Percentiles rank a stretch among this genome's conserved stretches.
Evolutionary conservation across 2,888 invertebrate species (phyloP).

Genomic region (Hypsopygia costalis): DNA sequence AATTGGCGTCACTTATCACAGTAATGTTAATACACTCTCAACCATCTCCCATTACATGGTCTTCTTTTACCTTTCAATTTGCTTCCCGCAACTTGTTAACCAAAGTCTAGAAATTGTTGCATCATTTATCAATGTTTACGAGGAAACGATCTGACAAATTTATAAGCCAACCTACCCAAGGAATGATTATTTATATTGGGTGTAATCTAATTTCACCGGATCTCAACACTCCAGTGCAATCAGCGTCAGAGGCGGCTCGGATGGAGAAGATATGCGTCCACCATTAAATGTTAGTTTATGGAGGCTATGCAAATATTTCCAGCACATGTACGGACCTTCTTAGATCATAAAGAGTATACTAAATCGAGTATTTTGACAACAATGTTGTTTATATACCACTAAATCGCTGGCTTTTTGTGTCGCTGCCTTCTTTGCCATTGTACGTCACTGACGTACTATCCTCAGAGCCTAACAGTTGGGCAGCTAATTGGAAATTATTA

Average conservation of each 20-base stretch:
- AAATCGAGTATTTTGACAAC: conserved; percentile 36
- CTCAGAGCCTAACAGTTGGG: conserved; percentile 33
- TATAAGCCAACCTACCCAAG: conserved; percentile 20
- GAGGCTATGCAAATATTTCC: conserved; percentile 34
- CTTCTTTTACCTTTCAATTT: conserved; percentile 31
- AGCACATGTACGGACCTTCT: conserved; percentile 28
- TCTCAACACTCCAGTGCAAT: conserved; percentile 29
- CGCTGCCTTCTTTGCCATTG: conserved; percentile 34
- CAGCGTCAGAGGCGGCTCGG: conserved; percentile 24
- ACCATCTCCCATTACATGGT: conserved; percentile 17
- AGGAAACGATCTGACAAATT: conserved; percentile 20
- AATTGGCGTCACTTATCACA: conserved; percentile 61
- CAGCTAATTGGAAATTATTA: conserved; percentile 70
- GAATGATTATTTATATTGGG: conserved; percentile 25
- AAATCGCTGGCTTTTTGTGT: conserved; percentile 46
- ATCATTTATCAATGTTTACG: conserved; percentile 15
- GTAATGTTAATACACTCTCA: conserved; percentile 43
- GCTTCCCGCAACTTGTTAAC: conserved; percentile 18
- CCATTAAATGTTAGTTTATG: conserved; percentile 38
- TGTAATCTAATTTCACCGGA: conserved; percentile 29
- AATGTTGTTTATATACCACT: conserved; percentile 42
- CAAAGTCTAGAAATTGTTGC: conserved; percentile 15
- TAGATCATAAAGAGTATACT: conserved; percentile 27
- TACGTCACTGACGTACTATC: conserved; percentile 29
- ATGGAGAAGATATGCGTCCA: conserved; percentile 29